phyloP scores from a whole-genome alignment of 2,797 vertebrate genomes.

The Threskiornis aethiopicus region DNA sequence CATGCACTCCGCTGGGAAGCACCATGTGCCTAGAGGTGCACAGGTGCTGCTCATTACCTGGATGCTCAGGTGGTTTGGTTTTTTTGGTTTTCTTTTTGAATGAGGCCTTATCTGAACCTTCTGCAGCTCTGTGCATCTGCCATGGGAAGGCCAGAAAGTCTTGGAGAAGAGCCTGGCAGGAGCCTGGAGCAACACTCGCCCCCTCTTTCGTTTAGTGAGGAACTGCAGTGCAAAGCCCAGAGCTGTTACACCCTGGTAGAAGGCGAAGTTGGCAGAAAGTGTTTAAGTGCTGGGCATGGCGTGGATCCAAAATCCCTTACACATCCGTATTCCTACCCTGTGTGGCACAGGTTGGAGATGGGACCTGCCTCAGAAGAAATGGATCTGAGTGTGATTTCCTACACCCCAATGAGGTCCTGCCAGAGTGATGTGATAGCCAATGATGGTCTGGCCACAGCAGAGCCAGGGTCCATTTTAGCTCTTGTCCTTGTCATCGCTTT shows the following conservation, averaged over 20 bases:
- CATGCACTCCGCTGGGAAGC: not conserved
- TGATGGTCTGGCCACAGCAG: not conserved
- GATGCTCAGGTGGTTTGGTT: not conserved
- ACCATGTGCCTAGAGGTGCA: not conserved
- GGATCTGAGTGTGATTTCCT: not conserved
- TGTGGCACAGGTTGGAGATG: not conserved
- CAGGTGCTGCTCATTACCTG: conserved; percentile 54
- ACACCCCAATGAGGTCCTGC: rapidly evolving
- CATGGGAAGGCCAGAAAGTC: not conserved
- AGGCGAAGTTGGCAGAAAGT: not conserved
- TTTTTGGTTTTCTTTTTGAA: not conserved
- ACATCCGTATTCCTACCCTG: not conserved
- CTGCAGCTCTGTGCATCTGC: not conserved
- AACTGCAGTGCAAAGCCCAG: not conserved
- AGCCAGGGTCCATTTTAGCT: not conserved
- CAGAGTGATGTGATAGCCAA: not conserved
- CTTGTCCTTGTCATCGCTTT: not conserved
- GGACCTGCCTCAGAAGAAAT: not conserved
- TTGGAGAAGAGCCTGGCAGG: not conserved
- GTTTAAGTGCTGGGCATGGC: not conserved
- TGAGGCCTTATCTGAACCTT: conserved; percentile 32
- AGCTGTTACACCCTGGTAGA: not conserved
- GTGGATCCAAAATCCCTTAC: not conserved
- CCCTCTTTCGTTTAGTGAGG: not conserved
- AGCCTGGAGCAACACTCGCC: not conserved